Percentiles rank a stretch among this genome's conserved stretches.
phyloP scores from a whole-genome alignment of 2,797 vertebrate genomes.

The Eutrigla gurnardus region DNA sequence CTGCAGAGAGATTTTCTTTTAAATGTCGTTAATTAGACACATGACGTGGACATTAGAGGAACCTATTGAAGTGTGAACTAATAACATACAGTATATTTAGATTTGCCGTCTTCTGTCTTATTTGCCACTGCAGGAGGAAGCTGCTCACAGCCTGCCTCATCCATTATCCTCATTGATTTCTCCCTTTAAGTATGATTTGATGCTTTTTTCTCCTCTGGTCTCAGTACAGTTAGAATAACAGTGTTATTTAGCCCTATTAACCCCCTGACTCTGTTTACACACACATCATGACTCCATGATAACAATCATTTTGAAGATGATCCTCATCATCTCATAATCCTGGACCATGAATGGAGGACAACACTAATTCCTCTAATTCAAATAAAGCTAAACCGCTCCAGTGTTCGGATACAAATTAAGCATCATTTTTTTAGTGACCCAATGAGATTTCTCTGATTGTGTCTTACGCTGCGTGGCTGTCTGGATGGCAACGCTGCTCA shows the following conservation, averaged over 20 bases:
- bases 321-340: not conserved
- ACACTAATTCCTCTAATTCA: not conserved
- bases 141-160: slow-evolving; percentile 1
- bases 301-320: not conserved
- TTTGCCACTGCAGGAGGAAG: not conserved
- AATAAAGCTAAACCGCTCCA: not conserved
- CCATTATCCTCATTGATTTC: slow-evolving; percentile 23
- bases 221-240: not conserved
- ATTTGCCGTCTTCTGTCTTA: not conserved
- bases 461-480: not conserved
- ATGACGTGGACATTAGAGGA: not conserved
- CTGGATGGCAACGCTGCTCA: not conserved
- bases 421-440: not conserved
- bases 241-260: not conserved
- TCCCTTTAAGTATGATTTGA: slow-evolving; percentile 11
- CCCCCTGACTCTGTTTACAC: not conserved
- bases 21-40: not conserved
- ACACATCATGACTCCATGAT: not conserved
- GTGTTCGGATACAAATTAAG: not conserved
- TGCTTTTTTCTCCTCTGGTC: not conserved
- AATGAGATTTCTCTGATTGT: not conserved
- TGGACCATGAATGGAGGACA: not conserved
- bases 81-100: not conserved
- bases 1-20: not conserved
- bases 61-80: not conserved